Evolutionary conservation across 2,888 invertebrate species (phyloP).

Genomic region (Neria commutata): DNA sequence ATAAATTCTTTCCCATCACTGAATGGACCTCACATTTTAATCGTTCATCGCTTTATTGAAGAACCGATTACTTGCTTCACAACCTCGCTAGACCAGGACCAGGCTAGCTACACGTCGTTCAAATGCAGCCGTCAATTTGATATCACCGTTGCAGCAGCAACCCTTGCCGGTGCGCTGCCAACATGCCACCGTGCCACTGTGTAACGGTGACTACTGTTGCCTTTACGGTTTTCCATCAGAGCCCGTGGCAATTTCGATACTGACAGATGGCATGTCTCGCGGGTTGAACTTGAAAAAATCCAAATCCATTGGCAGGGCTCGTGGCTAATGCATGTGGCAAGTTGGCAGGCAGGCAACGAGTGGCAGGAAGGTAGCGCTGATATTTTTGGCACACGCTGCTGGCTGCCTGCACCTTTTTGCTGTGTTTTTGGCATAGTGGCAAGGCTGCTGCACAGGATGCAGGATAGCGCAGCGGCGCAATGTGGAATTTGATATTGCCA

Average conservation of each 20-base stretch:
- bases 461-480: neutral
- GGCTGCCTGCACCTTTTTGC: conserved; percentile 11
- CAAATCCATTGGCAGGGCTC: neutral
- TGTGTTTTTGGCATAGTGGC: neutral
- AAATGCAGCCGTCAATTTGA: no score
- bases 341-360: neutral
- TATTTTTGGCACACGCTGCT: conserved; percentile 46
- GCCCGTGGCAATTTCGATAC: conserved; percentile 35
- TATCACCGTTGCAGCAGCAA: conserved; percentile 7
- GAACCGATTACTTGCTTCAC: no score
- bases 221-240: neutral
- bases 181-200: neutral
- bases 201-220: neutral
- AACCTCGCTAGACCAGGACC: no score
- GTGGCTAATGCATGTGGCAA: conserved; percentile 13
- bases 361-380: conserved; percentile 7
- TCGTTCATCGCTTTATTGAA: no score
- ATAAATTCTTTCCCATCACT: no score
- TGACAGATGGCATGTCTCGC: conserved; percentile 56
- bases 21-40: no score
- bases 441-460: neutral
- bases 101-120: no score
- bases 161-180: conserved; percentile 17
- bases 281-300: conserved; percentile 44
- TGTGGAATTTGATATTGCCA: neutral